Base-by-base conservation (phyloP, 2,797 vertebrate species). In the Pipistrellus nathusii region DNA sequence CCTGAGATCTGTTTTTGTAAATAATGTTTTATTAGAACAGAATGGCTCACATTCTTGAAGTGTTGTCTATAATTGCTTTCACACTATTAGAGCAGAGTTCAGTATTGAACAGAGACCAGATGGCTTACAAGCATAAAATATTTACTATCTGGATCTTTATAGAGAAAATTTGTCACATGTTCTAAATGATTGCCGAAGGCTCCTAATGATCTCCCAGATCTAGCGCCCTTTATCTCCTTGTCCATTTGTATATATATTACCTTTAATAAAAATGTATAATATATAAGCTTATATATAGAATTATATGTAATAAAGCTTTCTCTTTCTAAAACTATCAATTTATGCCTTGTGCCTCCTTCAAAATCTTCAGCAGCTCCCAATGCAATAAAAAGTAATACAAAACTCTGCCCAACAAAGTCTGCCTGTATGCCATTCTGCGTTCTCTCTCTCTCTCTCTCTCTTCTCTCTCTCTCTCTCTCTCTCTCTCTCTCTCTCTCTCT, bases 311-410 rank as follows among this genome's bases (percentile, higher is more conserved):
- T 46, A 82, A 64, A 95, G 62, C 72, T 72, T 93, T 90, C 13
- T 91, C 46, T 88, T 75, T 62, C 32, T 73, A 68, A 92, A 90
- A 84, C 21, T 77, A 15, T 80, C n/a, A 27, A 68, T 13, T 69
- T 35, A 75, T 69, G 27, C 13, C 62, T 78, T 38, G 78, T 69
- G 30, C 7, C 25, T 83, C 38, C 32, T 82, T 4, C 59, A 71
- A 66, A 94, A 73, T 88, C 38, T 76, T 77, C 48, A 78, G 8
- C 59, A 75, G 46, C 48, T 86, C 48, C 89, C 64, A 62, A 11
- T 78, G 15, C 51, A 83, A 48, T 51, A 88, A 78, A 35, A 89
- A 92, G 75, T 59, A 82, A 93, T 85, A 90, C 11, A 82, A 81
- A 81, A 41, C 14, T 66, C 25, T 88, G 30, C n/a, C n/a, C 73